phyloP scores from a whole-genome alignment of 1,140 invertebrate genomes.

The Apis florea region DNA sequence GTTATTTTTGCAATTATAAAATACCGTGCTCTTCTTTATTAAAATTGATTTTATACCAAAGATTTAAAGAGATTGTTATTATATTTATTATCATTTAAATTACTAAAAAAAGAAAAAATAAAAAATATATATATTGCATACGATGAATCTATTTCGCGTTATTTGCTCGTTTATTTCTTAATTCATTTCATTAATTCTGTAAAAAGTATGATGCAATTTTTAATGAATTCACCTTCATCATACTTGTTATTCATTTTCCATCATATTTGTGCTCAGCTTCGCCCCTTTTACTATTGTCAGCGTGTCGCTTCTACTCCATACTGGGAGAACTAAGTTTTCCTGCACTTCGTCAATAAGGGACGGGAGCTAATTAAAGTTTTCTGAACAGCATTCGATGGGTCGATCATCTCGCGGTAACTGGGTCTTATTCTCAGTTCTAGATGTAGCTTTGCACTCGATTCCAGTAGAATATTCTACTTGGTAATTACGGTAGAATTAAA shows the following conservation, averaged over 20 bases:
- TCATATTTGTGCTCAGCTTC: conserved; percentile 60
- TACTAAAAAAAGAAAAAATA: no score
- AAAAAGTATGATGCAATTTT: neutral
- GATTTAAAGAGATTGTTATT: no score
- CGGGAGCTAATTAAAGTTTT: conserved; percentile 73
- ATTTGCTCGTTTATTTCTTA: no score
- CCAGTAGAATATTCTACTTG: neutral
- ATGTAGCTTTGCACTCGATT: neutral
- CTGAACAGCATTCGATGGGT: conserved; percentile 54
- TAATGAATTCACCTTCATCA: conserved; percentile 51
- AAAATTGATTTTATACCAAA: no score
- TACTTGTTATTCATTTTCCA: neutral
- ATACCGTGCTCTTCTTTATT: no score
- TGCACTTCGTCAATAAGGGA: conserved; percentile 69
- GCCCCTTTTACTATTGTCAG: conserved; percentile 37
- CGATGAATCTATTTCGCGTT: no score
- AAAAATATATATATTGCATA: no score
- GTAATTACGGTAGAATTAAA: neutral
- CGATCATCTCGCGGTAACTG: conserved; percentile 17
- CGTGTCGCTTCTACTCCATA: neutral
- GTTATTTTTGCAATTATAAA: no score
- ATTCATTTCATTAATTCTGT: no score
- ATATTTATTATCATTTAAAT: no score
- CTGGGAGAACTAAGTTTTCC: conserved; percentile 58
- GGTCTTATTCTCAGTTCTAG: conserved; percentile 36